Evolutionary conservation across 2,888 invertebrate species (phyloP), one percentile per base, ranked within the genome.

Genomic region (Dryadula phaetusa): DNA sequence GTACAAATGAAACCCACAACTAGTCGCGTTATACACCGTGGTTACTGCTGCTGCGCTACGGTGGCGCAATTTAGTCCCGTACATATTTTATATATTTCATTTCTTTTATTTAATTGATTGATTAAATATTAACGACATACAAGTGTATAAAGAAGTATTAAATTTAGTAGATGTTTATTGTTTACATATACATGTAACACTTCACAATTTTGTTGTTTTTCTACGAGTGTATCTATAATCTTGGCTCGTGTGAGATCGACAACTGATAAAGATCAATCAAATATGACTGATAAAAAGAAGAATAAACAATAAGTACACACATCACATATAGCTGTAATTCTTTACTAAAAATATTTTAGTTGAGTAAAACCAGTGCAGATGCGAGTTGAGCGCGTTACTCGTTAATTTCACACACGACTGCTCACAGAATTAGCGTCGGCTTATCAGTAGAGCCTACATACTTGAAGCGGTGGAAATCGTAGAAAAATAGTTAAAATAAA

Each of bases 371-470:
- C 2, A 22, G 12, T 7, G 7, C 49, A n/a, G n/a, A 52, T 28
- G 16, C 8, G 28, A 16, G 10, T 16, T 8, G 7, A 25, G 12
- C 14, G 49, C n/a, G 25, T 49, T 49, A 25, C 16, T 28, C 16
- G 28, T 10, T 28, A n/a, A 16, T 28, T 52, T 16, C 7, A 49
- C 25, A 28, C 49, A 28, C 1, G 49, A 25, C 49, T 25, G 49
- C 8, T 49, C 49, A 25, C 25, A 25, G 49, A 25, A 7, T 16
- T 49, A 49, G 22, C 16, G 14, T 34, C 37, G 14, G 37, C 22
- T 54, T 22, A 54, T 54, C 54, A 37, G 54, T 37, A 3, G 8
- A 37, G 20, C 12, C 14, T 37, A 54, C 34, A 37, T 34, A 34
- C 54, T 20, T 3, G 20, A 2, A 34, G 22, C 18, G 12, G 25